Base-by-base conservation (phyloP, 2,888 invertebrate species). In the Coelopa pilipes region DNA sequence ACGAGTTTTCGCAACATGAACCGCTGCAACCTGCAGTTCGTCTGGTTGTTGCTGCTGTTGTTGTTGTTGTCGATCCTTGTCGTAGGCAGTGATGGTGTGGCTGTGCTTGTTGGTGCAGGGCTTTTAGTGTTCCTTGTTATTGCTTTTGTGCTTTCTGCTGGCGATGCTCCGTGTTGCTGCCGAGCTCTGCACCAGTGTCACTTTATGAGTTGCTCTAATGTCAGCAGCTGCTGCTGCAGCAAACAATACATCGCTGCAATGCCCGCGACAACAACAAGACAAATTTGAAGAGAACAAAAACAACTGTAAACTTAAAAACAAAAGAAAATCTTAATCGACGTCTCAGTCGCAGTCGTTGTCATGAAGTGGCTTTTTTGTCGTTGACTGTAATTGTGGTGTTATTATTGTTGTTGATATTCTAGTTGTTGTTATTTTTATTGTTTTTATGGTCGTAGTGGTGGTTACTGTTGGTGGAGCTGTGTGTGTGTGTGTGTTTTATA, bases 201-300 rank as follows among this genome's bases (percentile, higher is more conserved):
- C 49, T 66, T 47, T 66, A 47, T 50, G 65, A 46, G 65, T 49
- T 66, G 49, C 49, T 66, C 50, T 66, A 49, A 49, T 49, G 21
- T 66, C 47, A 66, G 66, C 21, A 49, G 4, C 15, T 24, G 34
- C 17, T 19, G 19, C 47, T 49, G 66, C 15, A 50, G 17, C 17
- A 47, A 65, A 65, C 21, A n/a, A 62, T 53, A 53, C 10, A 53
- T 53, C n/a, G 53, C 2, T 53, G 53, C 53, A 15, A 15, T 53
- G 53, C 53, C 53, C 3, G 3, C 13, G 15, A 2, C 53, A 53
- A 62, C 13, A 62, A 62, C 21, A 34, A 15, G 7, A 15, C 3
- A 62, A 62, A 19, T 21, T 24, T 24, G 34, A 4, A 4, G 34
- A 34, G 7, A 34, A 34, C 7, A 34, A 34, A 4, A 34, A 34